These are phyloP conservation scores for Hyphantria cunea DNA, from an alignment of 1,140 invertebrate species.

Conservation along the genomic window DNA sequence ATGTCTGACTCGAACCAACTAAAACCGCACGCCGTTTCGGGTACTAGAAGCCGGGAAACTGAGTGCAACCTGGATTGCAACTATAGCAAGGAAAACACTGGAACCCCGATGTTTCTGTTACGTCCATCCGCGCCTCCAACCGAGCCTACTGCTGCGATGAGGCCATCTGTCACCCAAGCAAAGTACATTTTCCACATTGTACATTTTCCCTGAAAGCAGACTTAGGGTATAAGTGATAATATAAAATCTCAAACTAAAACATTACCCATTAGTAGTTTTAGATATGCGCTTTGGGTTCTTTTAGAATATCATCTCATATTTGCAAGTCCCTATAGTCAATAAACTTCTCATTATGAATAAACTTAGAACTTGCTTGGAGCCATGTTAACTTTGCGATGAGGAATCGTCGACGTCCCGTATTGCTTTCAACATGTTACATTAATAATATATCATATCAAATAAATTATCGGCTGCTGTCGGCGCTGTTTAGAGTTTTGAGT, in stretches of 20 bases:
- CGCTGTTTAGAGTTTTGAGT: conserved; percentile 6
- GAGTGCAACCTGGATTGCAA: too few relatives aligned
- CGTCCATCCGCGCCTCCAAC: too few relatives aligned
- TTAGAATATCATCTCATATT: conserved; percentile 8
- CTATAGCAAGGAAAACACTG: too few relatives aligned
- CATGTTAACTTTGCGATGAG: conserved; percentile 12
- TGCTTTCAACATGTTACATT: conserved; percentile 8
- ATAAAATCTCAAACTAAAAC: conserved; percentile 15
- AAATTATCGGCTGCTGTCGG: conserved; percentile 14
- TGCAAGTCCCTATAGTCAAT: conserved; percentile 16
- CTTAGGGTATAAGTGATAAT: background rate
- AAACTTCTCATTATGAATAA: conserved; percentile 23
- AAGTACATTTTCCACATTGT: too few relatives aligned
- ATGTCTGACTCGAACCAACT: too few relatives aligned
- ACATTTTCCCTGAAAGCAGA: background rate
- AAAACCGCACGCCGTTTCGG: too few relatives aligned
- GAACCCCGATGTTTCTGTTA: too few relatives aligned
- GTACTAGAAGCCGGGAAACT: too few relatives aligned
- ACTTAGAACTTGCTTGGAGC: conserved; percentile 17
- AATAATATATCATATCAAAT: conserved; percentile 28
- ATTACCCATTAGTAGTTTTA: conserved; percentile 7
- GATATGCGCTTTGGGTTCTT: conserved; percentile 6
- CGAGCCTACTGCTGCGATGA: too few relatives aligned
- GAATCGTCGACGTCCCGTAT: conserved; percentile 2
- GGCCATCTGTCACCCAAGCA: too few relatives aligned